Evolutionary conservation across 2,797 vertebrate species (phyloP).

Genomic region (Numenius phaeopus): DNA sequence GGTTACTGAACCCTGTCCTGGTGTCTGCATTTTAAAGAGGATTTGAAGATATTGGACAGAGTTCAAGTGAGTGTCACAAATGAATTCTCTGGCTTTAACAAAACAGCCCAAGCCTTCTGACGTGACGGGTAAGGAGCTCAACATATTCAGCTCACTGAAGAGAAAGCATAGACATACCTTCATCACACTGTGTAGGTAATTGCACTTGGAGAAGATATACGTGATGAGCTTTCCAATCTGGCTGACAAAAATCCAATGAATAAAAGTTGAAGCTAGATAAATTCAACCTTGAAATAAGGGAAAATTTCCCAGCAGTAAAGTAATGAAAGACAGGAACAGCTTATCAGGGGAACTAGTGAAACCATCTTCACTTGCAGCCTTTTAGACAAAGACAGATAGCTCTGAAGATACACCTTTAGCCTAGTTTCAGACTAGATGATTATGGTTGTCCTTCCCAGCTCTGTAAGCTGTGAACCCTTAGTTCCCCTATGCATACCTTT

Average conservation of each 20-base stretch:
- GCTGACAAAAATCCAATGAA: background rate
- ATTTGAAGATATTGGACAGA: slow-evolving; percentile 36
- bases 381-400: background rate
- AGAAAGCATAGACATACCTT: background rate
- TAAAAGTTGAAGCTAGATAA: background rate
- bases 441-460: background rate
- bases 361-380: background rate
- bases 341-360: background rate
- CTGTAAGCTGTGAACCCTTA: background rate
- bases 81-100: slow-evolving; percentile 4
- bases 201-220: background rate
- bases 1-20: slow-evolving; percentile 1
- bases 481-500: background rate
- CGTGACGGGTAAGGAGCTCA: background rate
- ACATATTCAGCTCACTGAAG: background rate
- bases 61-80: slow-evolving; percentile 30
- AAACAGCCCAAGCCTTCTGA: background rate
- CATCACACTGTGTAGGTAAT: background rate
- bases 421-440: background rate
- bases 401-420: background rate
- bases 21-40: slow-evolving; percentile 49
- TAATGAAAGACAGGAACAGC: background rate
- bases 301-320: background rate
- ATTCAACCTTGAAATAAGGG: background rate
- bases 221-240: background rate